phyloP scores from a whole-genome alignment of 2,113 vertebrate genomes.

The Xenopus laevis region DNA sequence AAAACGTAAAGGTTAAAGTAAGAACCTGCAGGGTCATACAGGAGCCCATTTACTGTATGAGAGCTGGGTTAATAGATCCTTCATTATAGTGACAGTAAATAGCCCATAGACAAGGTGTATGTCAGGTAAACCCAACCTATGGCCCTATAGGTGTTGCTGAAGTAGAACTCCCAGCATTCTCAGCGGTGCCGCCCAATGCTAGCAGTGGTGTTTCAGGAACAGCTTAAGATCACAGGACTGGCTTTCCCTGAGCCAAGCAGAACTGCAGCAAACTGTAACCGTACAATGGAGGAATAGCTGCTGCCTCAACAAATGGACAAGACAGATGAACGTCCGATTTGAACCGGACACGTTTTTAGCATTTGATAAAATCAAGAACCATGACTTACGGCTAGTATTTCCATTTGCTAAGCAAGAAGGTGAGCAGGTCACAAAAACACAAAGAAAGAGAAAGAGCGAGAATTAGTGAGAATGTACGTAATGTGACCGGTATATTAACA shows the following conservation, averaged over 20 bases:
- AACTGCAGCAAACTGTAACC: conserved; percentile 51
- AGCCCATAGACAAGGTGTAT: conserved; percentile 39
- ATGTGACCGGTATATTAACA: conserved; percentile 29
- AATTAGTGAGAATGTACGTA: conserved; percentile 87
- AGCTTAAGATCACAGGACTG: neutral
- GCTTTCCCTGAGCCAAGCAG: conserved; percentile 39
- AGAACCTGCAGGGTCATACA: too few species aligned
- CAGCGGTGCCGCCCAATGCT: neutral
- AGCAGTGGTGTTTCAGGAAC: neutral
- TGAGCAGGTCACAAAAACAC: conserved; percentile 90
- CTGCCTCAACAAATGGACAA: conserved; percentile 59
- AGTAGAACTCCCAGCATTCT: neutral
- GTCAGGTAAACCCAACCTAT: too few species aligned
- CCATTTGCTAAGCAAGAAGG: conserved; percentile 99
- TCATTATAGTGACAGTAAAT: neutral
- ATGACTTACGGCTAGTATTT: conserved; percentile 99
- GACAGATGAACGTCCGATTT: conserved; percentile 65
- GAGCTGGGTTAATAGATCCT: too few species aligned
- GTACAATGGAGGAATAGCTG: conserved; percentile 53
- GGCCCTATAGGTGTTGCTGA: neutral
- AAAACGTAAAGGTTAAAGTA: too few species aligned
- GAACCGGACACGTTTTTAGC: conserved; percentile 66
- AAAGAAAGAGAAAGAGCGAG: conserved; percentile 78
- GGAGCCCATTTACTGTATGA: too few species aligned
- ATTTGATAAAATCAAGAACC: conserved; percentile 79